Conservation (phyloP, 2,888 invertebrate genomes). For the Euclidia mi region DNA sequence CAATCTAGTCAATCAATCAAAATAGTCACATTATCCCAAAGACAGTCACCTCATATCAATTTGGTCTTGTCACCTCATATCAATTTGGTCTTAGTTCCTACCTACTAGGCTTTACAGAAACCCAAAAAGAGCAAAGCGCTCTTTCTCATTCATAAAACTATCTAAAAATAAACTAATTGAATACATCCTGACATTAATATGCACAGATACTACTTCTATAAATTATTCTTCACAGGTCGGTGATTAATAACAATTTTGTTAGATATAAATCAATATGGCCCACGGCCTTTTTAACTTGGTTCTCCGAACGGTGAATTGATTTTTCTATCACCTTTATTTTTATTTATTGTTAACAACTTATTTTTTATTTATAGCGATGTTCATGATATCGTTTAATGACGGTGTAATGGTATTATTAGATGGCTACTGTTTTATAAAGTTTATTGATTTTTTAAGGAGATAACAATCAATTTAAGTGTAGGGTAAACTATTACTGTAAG, state of each 20-base stretch:
- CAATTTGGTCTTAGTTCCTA: too few relatives aligned
- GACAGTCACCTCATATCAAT: too few relatives aligned
- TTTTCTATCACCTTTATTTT: slow-evolving; percentile 43
- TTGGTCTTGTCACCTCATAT: too few relatives aligned
- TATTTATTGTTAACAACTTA: slow-evolving; percentile 40
- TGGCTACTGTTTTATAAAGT: slow-evolving; percentile 12
- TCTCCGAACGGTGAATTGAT: slow-evolving; percentile 49
- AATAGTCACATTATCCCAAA: too few relatives aligned
- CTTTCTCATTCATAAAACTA: slow-evolving; percentile 4
- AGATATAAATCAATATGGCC: slow-evolving; percentile 62
- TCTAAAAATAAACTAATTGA: slow-evolving; percentile 37
- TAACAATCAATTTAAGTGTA: too few relatives aligned
- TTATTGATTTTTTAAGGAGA: too few relatives aligned
- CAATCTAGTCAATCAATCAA: too few relatives aligned
- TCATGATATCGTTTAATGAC: slow-evolving; percentile 15
- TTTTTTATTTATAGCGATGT: slow-evolving; percentile 28
- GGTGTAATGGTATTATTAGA: slow-evolving; percentile 7
- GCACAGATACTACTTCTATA: slow-evolving; percentile 14
- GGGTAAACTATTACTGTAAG: too few relatives aligned
- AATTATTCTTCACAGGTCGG: slow-evolving; percentile 32
- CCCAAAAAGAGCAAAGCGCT: too few relatives aligned
- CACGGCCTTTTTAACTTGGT: slow-evolving; percentile 43
- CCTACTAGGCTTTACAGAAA: too few relatives aligned
- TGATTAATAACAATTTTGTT: slow-evolving; percentile 56
- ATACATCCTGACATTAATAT: slow-evolving; percentile 35